Evolutionary conservation across 2,113 vertebrate species (phyloP), one percentile per base, ranked within the genome.

Genomic region (Petrocephalus microphthalmus): DNA sequence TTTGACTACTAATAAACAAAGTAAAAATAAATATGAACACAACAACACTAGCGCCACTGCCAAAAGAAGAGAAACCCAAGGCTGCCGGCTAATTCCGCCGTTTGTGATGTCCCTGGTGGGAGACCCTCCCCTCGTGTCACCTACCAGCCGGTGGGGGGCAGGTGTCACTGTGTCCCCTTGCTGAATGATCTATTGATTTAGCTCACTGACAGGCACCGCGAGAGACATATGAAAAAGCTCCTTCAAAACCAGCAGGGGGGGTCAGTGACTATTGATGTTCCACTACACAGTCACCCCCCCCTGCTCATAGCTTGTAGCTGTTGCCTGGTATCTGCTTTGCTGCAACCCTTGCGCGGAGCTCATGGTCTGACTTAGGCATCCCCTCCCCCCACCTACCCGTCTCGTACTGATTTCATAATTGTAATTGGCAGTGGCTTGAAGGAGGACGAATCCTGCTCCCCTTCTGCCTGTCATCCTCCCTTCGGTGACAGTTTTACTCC

Each of bases 181-280:
- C 19, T 7, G 53, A 64, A 64, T 85, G 84, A 64, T 64, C n/a
- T 86, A 42, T 57, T 25, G 42, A 45, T 86, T 57, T 29, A 20
- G 19, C 85, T 64, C 53, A 42, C 54, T n/a, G 85, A 64, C 85
- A 37, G 33, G 54, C 85, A 86, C 53, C 19, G 56, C 33, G 33
- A 64, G 42, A 54, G 85, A 86, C 42, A 86, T 54, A 85, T 85
- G 45, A 85, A 56, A 83, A 54, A 33, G 29, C 51, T 85, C 47
- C 83, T 53, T 53, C 37, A 85, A 53, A 85, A 85, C 22, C 52
- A 54, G 49, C 29, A 20, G 84, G 84, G 51, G 45, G 22, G 51
- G 45, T 47, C 52, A 54, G 51, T 85, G 84, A 33, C 17, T 10
- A 19, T 53, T 56, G 84, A 54, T 85, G 53, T 29, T 47, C 47